Evolutionary conservation across 2,113 vertebrate genomes (phyloP), one percentile per base, ranked within the genome.

Genomic region (Oxygymnocypris stewartii): DNA sequence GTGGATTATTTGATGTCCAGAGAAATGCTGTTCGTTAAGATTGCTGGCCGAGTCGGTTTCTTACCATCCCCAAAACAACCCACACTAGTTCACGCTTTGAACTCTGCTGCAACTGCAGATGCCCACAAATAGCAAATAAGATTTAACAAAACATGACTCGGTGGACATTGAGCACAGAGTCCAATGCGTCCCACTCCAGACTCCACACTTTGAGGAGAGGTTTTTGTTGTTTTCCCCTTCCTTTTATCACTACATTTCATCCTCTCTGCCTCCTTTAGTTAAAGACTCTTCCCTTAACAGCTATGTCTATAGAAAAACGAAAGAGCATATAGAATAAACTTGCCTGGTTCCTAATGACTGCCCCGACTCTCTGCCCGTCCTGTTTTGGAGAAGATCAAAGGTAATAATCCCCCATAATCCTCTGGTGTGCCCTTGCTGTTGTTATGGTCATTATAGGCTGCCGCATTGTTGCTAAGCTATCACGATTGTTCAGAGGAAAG

Each of bases 391-490:
- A 42, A 86, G 87, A 87, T 88, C 88, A 86, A 84, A 85, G 88
- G 84, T 87, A 88, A 91, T 91, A 89, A 91, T 90, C 87, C 84
- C 76, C 86, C 85, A 82, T 87, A 89, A 89, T 89, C 88, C 88
- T 80, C 75, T 85, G 83, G 77, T 61, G 85, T 83, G 69, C 84
- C 79, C 63, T 87, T 79, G 44, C 65, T 80, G 86, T 84, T 87
- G 67, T 84, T 84, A 73, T 78, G 82, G 71, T 86, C 87, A 81
- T 86, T 77, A 88, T 37, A 83, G 75, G 28, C 84, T 84, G 65
- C 44, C 47, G n/a, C 77, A 83, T 79, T 54, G 73, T 84, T 79
- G 84, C 79, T 80, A 65, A 57, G 67, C 59, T 86, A 76, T 74
- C 76, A 25, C 47, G 51, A 67, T 25, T 75, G 16, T 69, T 87